Conservation (phyloP, 35 echinoderm and acorn worm species). For the Strongylocentrotus purpuratus region DNA sequence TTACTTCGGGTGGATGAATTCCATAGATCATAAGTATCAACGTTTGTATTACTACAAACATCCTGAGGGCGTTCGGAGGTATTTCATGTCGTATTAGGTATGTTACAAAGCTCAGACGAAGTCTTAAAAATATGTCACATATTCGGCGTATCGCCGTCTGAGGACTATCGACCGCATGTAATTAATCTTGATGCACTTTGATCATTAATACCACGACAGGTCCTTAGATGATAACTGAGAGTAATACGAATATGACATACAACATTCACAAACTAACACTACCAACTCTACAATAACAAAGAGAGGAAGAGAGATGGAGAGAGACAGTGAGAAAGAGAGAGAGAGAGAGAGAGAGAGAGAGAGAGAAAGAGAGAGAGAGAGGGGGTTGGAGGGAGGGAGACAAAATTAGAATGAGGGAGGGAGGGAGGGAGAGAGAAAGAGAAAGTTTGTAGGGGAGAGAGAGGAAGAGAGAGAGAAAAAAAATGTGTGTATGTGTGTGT, state of each 20-base stretch:
- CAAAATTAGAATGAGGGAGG: too few species aligned
- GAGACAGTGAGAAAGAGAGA: not conserved
- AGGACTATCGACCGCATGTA: conserved; percentile 4
- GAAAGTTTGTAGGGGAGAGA: too few species aligned
- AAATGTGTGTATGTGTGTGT: too few species aligned
- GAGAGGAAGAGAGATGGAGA: not conserved
- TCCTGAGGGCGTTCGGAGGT: not conserved
- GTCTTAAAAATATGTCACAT: not conserved
- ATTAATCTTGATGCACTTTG: not conserved
- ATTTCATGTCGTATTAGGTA: not conserved
- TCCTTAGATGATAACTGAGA: not conserved
- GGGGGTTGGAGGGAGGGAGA: too few species aligned
- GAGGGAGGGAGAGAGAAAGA: too few species aligned
- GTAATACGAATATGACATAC: not conserved
- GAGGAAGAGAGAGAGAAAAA: not conserved
- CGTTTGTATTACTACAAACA: not conserved
- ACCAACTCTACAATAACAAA: not conserved
- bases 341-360: not conserved
- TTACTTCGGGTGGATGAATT: not conserved
- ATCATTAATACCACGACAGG: not conserved
- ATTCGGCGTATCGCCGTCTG: not conserved
- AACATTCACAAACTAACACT: not conserved
- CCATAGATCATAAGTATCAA: not conserved
- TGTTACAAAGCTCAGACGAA: not conserved
- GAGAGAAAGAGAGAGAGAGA: not conserved